Evolutionary conservation across 1,140 invertebrate genomes (phyloP), one percentile per base, ranked within the genome.

Genomic region (Drosophila neocordata): DNA sequence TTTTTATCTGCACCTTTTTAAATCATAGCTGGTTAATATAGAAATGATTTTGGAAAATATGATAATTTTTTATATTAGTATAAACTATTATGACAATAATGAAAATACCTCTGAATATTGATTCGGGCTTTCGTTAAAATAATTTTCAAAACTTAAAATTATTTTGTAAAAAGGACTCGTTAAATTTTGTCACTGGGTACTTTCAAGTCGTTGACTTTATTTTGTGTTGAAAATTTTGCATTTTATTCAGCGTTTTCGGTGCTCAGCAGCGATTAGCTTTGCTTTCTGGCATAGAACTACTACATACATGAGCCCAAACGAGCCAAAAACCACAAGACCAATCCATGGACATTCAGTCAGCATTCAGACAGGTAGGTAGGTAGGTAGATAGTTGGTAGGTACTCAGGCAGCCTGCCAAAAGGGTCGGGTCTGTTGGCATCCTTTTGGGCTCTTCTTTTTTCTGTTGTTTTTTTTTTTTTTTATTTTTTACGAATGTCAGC

Each of bases 221-320:
- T 51, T 67, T 20, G 11, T 0, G 7, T 11, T 11, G 15, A 20
- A 20, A 48, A 48, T 11, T 84, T 84, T 87, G 81, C 82, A 87
- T 84, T 84, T 77, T 71, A 71, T 82, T 71, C 68, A 76, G 68
- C 68, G 68, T 72, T 69, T 77, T 69, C 71, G 71, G 73, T 62
- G 71, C 41, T 48, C 41, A 48, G 41, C 71, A 89, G 75, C 85
- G 85, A 89, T 89, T 89, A 89, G 85, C 85, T 70, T 78, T 59
- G 77, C 80, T 85, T 89, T 74, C 63, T 89, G 81, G 79, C 78
- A 87, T 82, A 88, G 75, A 69, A 81, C 72, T 85, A 48, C 41
- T 48, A 48, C 41, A 48, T 48, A 48, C 41, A 48, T 48, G 41
- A 76, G 77, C 57, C 61, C 58, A 27, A 59, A 60, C 27, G 27